These are phyloP conservation scores for Pristionchus japonicus DNA, from an alignment of 2,888 invertebrate genomes.

Conservation along the genomic window DNA sequence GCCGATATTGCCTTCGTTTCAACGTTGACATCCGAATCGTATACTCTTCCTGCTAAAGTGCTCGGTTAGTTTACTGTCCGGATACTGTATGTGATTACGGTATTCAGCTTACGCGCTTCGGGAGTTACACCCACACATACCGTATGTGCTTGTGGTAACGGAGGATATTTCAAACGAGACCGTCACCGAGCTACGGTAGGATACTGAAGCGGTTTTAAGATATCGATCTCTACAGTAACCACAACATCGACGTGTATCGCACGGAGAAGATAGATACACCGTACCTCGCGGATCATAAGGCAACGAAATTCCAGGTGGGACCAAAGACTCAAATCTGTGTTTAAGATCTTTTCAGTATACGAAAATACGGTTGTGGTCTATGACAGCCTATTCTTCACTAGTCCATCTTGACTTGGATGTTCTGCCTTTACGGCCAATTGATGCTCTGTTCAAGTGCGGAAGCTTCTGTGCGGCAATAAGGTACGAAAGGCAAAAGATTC, in stretches of 20 bases:
- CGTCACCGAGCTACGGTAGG: constrained; percentile 3
- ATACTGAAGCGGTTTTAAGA: not conserved
- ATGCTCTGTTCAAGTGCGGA: constrained; percentile 41
- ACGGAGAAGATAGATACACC: constrained; percentile 67
- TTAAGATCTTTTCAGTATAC: constrained; percentile 62
- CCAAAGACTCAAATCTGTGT: not conserved
- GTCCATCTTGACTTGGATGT: constrained; percentile 44
- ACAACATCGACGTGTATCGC: constrained; percentile 55
- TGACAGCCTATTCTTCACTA: constrained; percentile 49
- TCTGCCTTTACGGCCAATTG: constrained; percentile 6
- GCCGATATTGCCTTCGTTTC: constrained; percentile 31
- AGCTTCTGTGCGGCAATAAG: constrained; percentile 39
- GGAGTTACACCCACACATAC: constrained; percentile 30
- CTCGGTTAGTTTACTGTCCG: constrained; percentile 22
- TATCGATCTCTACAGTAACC: constrained; percentile 49
- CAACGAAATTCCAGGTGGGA: constrained; percentile 65
- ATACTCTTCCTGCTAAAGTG: constrained; percentile 35
- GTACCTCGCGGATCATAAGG: constrained; percentile 59
- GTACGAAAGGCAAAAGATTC: constrained; percentile 48
- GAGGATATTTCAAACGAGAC: constrained; percentile 38
- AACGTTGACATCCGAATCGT: constrained; percentile 29
- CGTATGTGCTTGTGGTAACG: constrained; percentile 34
- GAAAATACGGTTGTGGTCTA: constrained; percentile 68
- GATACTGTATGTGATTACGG: not conserved
- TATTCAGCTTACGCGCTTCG: constrained; percentile 23